Evolutionary conservation across 1,140 invertebrate genomes (phyloP).

Genomic region (Caenorhabditis latens): DNA sequence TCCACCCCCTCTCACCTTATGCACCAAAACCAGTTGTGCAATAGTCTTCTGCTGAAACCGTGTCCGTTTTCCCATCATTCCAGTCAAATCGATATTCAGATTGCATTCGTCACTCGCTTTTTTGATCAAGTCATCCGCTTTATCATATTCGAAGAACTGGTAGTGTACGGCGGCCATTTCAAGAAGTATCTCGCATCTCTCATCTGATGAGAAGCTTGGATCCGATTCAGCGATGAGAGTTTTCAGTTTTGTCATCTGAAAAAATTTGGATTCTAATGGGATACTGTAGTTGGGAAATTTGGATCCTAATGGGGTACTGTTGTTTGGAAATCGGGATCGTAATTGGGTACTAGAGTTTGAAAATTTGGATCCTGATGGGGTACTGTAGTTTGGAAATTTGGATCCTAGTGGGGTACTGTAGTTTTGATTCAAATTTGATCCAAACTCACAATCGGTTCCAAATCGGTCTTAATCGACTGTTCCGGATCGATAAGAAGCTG

Average conservation of each 20-base stretch:
- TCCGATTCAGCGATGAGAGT: neutral
- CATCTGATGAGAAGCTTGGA: constrained; percentile 2
- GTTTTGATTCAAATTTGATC: no score
- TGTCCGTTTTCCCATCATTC: constrained; percentile 88
- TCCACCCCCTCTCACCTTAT: neutral
- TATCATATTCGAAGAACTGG: constrained; percentile 49
- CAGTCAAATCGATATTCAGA: constrained; percentile 78
- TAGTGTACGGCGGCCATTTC: constrained; percentile 35
- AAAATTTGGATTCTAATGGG: neutral
- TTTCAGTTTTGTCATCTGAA: constrained; percentile 17
- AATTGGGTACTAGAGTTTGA: no score
- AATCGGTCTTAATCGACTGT: neutral
- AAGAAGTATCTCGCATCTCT: constrained; percentile 11
- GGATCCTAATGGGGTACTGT: no score
- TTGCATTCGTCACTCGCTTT: constrained; percentile 13
- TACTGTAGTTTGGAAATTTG: no score
- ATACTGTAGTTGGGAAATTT: no score
- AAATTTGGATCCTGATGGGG: no score
- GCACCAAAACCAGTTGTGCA: constrained; percentile 84
- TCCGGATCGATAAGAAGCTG: constrained; percentile 3
- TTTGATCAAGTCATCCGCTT: constrained; percentile 24
- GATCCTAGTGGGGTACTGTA: no score
- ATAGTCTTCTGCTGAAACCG: constrained; percentile 87
- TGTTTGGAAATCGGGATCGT: no score
- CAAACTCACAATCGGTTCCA: constrained; percentile 17